These are phyloP conservation scores for Rhabdomys pumilio DNA, from an alignment of 2,797 vertebrate species.

Conservation along the genomic window DNA sequence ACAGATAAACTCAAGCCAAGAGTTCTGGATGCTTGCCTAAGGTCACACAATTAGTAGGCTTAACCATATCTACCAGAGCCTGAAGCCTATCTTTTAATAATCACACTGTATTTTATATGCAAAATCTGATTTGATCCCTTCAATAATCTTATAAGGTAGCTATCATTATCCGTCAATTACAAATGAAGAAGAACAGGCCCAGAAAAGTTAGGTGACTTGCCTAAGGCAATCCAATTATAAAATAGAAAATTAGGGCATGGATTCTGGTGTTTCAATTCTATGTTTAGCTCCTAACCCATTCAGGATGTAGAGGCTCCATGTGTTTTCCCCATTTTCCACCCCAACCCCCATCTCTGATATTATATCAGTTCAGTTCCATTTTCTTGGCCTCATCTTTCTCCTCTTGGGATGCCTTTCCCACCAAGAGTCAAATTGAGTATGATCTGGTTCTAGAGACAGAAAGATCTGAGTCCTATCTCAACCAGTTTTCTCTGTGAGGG, in stretches of 20 bases:
- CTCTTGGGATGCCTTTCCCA: not conserved
- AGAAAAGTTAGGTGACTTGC: slow-evolving; percentile 36
- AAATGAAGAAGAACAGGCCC: slow-evolving; percentile 41
- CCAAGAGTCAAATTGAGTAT: not conserved
- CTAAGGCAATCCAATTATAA: slow-evolving; percentile 41
- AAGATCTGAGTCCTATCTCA: not conserved
- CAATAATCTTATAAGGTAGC: slow-evolving; percentile 22
- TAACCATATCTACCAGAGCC: not conserved
- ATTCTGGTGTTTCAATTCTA: not conserved
- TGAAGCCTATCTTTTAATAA: slow-evolving; percentile 1
- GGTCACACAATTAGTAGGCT: not conserved
- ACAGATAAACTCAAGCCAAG: not conserved
- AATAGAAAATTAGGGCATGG: not conserved
- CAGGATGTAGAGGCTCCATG: not conserved
- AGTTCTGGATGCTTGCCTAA: not conserved
- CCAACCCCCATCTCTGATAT: not conserved
- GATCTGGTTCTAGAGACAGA: not conserved
- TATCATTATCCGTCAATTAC: slow-evolving; percentile 43
- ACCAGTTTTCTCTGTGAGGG: not conserved
- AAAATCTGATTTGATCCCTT: slow-evolving; percentile 43
- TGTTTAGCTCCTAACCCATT: not conserved
- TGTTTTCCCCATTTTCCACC: not conserved
- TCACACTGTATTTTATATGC: not conserved
- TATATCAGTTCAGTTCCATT: not conserved
- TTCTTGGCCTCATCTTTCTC: not conserved